Evolutionary conservation across 2,888 invertebrate genomes (phyloP), one percentile per base, ranked within the genome.

Genomic region (Amphipoea oculea): DNA sequence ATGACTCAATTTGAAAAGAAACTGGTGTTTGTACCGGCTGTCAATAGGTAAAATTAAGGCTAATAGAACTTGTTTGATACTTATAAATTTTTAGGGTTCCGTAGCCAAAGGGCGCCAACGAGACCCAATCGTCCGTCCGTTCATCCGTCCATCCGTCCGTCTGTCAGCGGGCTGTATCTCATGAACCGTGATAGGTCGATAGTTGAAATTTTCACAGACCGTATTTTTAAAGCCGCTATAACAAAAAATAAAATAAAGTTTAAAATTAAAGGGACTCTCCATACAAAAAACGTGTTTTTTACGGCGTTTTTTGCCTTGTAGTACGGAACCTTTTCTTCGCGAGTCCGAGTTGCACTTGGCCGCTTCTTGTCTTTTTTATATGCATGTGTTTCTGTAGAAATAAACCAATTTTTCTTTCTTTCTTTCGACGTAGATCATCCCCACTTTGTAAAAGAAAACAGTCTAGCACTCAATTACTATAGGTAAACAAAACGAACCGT

Each of bases 1-100:
- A 82, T 57, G 71, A 66, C 54, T 80, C 63, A 60, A 57, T 77
- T 80, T 79, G 29, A 69, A 62, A 80, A 68, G 45, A 68, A 29
- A 48, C 40, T 9, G 54, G 45, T 67, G n/a, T 36, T 69, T 68
- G 29, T 48, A 68, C 11, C 45, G 45, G 20, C 29, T n/a, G 14
- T 12, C 40, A 40, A 40, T 12, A 40, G 23, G 0, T 2, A 40
- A 5, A 40, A 40, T 65, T 23, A 40, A 12, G 40, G 23, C 23
- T 40, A 40, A 12, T 65, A 40, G 40, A 23, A 23, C 65, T 65
- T 23, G 17, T 57, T 23, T n/a, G 20, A 20, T 45, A 12, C 17
- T 29, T 40, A 17, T 68, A 5, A 23, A 11, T 11, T 23, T 57
- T 60, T n/a, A 4, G n/a, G n/a, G 23, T 57, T 57, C 23, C 9